Evolutionary conservation across 2,888 invertebrate genomes (phyloP), one percentile per base, ranked within the genome.

Genomic region (Pristionchus maxplancki): DNA sequence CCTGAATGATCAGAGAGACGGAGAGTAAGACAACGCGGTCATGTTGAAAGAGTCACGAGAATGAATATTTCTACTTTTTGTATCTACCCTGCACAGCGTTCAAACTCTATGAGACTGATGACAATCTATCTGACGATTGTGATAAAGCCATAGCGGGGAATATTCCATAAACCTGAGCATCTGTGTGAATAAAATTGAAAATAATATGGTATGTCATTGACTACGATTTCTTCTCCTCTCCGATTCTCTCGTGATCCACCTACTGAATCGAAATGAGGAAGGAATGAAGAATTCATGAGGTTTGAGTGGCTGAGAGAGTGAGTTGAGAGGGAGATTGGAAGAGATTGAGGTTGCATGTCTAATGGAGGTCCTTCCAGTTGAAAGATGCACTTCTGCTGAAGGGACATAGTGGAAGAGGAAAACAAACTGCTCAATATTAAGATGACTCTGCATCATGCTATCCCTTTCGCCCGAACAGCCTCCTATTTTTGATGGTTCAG

Each of bases 211-310:
- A 37, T 37, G 11, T 37, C 37, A 71, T 37, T 5, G 71, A 71
- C 37, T 71, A 71, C 5, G 71, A 40, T 37, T 37, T 71, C 37
- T 71, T 71, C 71, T 37, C 37, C 5, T 78, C 78, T 48, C 28
- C 20, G 78, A 78, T 78, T 78, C 78, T 78, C 9, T 78, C 78
- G 78, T 78, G 78, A 40, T 78, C 24, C 40, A 37, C 20, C 24
- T 24, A 40, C 40, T 37, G 71, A 74, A 74, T 20, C 8, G n/a
- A 78, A 48, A 48, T 40, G 44, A 78, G 78, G 78, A 71, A 78
- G 78, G n/a, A 44, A 24, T 78, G 78, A 78, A 78, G 78, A 44
- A 78, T 78, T 78, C 78, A 78, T 78, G 78, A 78, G n/a, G n/a
- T 9, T 44, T n/a, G 78, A 44, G 44, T 44, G 78, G 44, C 17